A percentile compares a stretch with the other conserved stretches of the same genome.
These are phyloP conservation scores for Osmerus eperlanus DNA, from an alignment of 2,113 vertebrate species.

Conservation along the genomic window DNA sequence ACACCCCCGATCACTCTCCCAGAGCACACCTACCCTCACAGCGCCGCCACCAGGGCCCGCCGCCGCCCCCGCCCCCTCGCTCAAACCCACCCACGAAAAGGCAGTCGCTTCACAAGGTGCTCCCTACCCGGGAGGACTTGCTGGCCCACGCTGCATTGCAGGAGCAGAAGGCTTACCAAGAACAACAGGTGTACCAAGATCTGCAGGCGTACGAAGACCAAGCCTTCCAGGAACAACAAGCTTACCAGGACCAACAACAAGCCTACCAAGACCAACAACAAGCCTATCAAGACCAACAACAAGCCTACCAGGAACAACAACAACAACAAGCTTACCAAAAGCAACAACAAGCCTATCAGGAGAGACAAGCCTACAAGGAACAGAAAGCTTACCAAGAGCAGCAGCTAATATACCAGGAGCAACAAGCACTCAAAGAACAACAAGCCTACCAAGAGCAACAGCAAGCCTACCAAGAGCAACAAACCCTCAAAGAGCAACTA, in stretches of 20 bases:
- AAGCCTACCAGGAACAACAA: conserved; percentile 45
- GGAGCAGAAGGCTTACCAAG: conserved; percentile 53
- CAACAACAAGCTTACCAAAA: conserved; percentile 3
- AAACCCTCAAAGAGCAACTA: not conserved
- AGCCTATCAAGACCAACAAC: conserved; percentile 43
- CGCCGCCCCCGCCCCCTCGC: conserved; percentile 75
- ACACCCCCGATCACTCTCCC: conserved; percentile 56
- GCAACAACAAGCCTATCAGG: conserved; percentile 14
- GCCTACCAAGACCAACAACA: conserved; percentile 10
- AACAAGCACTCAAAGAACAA: not conserved
- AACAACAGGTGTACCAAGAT: conserved; percentile 54
- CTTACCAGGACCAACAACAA: conserved; percentile 47
- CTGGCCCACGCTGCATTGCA: conserved; percentile 62
- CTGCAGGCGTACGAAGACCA: conserved; percentile 22
- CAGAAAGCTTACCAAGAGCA: conserved; percentile 14
- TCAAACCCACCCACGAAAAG: conserved; percentile 68
- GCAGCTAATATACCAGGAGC: not conserved
- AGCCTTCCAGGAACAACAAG: conserved; percentile 47
- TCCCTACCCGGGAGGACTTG: conserved; percentile 66
- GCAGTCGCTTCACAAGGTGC: conserved; percentile 73
- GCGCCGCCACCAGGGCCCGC: conserved; percentile 73
- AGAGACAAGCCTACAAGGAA: conserved; percentile 30
- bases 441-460: conserved; percentile 1
- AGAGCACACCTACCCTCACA: conserved; percentile 66
- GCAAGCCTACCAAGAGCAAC: not conserved